Percentiles rank a stretch among this genome's conserved stretches.
These are phyloP conservation scores for Pseudomyrmex dendroicus DNA, from an alignment of 1,140 invertebrate species.

Conservation along the genomic window DNA sequence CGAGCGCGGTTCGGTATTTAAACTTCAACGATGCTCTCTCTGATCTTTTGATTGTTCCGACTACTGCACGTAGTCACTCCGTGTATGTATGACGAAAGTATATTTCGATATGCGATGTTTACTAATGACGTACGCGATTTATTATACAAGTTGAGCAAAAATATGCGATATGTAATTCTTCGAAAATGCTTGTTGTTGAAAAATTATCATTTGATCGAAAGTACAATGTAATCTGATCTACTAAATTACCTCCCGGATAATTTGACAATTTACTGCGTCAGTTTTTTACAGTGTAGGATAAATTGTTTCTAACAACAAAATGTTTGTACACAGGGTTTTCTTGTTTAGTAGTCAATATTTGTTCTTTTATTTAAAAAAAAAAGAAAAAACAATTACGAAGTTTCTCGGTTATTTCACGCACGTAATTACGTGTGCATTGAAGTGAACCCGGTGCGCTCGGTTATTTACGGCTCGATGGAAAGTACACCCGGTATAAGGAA, in stretches of 20 bases:
- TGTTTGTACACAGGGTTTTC: too few relatives aligned
- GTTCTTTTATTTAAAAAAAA: too few relatives aligned
- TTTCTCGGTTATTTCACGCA: background rate
- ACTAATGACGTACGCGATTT: background rate
- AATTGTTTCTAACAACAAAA: too few relatives aligned
- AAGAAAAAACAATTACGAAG: too few relatives aligned
- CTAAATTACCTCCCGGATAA: too few relatives aligned
- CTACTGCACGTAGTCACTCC: slow-evolving; percentile 1
- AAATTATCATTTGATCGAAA: too few relatives aligned
- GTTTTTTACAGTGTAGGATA: too few relatives aligned
- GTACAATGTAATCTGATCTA: too few relatives aligned
- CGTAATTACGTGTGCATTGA: slow-evolving; percentile 15
- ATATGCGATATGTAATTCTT: background rate
- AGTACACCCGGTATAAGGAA: slow-evolving; percentile 72
- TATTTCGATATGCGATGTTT: background rate
- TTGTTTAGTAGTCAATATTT: too few relatives aligned
- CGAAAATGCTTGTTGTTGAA: background rate
- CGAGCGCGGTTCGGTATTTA: background rate
- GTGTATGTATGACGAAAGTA: slow-evolving; percentile 15
- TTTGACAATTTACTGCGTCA: too few relatives aligned
- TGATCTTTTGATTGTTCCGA: slow-evolving; percentile 24
- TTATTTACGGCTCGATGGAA: slow-evolving; percentile 1
- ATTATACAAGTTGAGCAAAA: background rate
- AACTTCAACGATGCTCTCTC: slow-evolving; percentile 1
- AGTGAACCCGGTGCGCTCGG: background rate